phyloP scores from a whole-genome alignment of 1,140 invertebrate genomes.

The Heliconius hewitsoni region DNA sequence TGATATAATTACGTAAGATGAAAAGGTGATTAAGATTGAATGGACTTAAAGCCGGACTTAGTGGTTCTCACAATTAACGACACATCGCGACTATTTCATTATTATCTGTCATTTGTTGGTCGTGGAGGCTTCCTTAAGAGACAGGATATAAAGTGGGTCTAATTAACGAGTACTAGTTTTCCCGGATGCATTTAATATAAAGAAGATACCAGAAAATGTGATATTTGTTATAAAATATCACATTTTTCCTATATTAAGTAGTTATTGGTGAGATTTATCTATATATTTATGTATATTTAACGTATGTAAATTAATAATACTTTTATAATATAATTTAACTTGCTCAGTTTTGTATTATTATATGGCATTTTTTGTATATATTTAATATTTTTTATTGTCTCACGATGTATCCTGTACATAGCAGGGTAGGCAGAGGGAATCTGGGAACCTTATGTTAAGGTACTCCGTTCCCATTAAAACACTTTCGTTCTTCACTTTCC shows the following conservation, averaged over 20 bases:
- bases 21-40: slow-evolving; percentile 71
- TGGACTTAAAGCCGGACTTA: slow-evolving; percentile 64
- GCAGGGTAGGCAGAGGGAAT: no score
- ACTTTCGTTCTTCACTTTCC: no score
- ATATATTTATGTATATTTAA: no score
- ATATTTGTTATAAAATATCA: not conserved
- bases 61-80: slow-evolving; percentile 68
- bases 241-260: not conserved
- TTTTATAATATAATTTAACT: no score
- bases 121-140: slow-evolving; percentile 47
- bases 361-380: no score
- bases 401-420: no score
- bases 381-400: no score
- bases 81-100: slow-evolving; percentile 37
- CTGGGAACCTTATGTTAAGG: no score
- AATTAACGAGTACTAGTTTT: slow-evolving; percentile 32
- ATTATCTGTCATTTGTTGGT: slow-evolving; percentile 33
- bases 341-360: no score
- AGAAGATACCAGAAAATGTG: not conserved
- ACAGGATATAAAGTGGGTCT: slow-evolving; percentile 48
- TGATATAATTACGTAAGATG: slow-evolving; percentile 63
- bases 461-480: no score
- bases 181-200: slow-evolving; percentile 32
- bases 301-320: no score
- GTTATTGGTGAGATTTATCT: no score